A percentile compares a stretch with the other conserved stretches of the same genome.
Conservation (phyloP, 2,797 vertebrate species). For the Sternotherus odoratus region DNA sequence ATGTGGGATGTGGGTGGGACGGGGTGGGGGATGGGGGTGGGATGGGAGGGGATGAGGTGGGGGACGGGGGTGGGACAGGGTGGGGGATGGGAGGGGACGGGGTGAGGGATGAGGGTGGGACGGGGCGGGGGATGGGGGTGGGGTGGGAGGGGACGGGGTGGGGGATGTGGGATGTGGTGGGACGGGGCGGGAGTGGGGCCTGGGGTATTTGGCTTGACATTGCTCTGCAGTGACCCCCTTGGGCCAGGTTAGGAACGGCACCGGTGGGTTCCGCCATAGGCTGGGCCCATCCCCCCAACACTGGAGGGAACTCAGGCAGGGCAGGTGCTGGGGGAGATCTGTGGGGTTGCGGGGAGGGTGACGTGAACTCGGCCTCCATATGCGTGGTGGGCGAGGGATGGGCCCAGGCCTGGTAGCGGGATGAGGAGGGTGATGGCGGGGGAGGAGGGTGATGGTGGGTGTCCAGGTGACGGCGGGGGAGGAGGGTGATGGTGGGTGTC, state of each 20-base stretch:
- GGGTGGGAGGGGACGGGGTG: too few species aligned
- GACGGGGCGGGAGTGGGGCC: not conserved
- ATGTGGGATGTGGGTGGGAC: too few species aligned
- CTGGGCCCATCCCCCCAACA: not conserved
- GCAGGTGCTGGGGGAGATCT: not conserved
- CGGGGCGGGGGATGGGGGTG: too few species aligned
- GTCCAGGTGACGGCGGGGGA: not conserved
- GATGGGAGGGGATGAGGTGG: too few species aligned
- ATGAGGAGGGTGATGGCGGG: not conserved
- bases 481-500: not conserved
- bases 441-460: too few species aligned
- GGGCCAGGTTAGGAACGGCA: not conserved
- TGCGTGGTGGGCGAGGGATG: not conserved
- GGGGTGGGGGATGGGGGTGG: too few species aligned
- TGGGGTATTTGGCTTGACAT: not conserved
- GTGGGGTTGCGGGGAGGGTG: rapidly evolving
- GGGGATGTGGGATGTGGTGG: too few species aligned
- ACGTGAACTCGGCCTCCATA: not conserved
- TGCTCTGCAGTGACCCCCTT: not conserved
- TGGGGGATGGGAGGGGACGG: too few species aligned
- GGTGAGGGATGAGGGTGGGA: too few species aligned
- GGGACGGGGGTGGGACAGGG: too few species aligned
- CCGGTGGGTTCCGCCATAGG: not conserved
- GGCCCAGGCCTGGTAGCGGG: not conserved
- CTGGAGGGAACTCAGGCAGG: not conserved